A percentile compares a stretch with the other conserved stretches of the same genome.
Evolutionary conservation across 2,888 invertebrate genomes (phyloP).

Genomic region (Lasioglossum morio): DNA sequence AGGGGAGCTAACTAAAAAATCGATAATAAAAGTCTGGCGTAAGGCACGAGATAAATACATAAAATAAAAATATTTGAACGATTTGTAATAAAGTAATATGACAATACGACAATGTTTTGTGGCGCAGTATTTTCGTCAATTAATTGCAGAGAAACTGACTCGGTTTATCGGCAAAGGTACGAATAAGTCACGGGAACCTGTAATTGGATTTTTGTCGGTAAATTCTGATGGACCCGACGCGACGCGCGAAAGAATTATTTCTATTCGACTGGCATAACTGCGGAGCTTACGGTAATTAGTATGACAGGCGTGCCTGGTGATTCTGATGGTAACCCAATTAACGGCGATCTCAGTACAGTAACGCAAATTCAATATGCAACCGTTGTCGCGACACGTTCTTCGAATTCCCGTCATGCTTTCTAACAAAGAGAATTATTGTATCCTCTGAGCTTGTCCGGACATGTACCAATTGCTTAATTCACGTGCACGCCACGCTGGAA

Average conservation of each 20-base stretch:
- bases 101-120: background rate
- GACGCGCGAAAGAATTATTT: slow-evolving; percentile 32
- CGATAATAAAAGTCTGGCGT: background rate
- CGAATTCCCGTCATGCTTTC: slow-evolving; percentile 60
- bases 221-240: background rate
- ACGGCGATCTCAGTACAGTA: slow-evolving; percentile 56
- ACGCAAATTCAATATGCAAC: slow-evolving; percentile 56
- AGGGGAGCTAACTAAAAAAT: too few species aligned
- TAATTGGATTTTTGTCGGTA: background rate
- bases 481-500: slow-evolving; percentile 20
- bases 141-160: background rate
- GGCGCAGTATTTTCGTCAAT: background rate
- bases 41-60: background rate
- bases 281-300: slow-evolving; percentile 47
- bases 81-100: background rate
- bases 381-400: slow-evolving; percentile 50
- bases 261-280: slow-evolving; percentile 27
- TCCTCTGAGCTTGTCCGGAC: slow-evolving; percentile 46
- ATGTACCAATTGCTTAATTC: slow-evolving; percentile 53
- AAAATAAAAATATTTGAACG: background rate
- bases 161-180: background rate
- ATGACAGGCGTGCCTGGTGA: slow-evolving; percentile 56
- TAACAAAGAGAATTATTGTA: slow-evolving; percentile 53
- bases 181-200: background rate
- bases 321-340: slow-evolving; percentile 54